Percentiles rank a stretch among this genome's conserved stretches.
Evolutionary conservation across 2,888 invertebrate species (phyloP).

Genomic region (Parthenolecanium corni): DNA sequence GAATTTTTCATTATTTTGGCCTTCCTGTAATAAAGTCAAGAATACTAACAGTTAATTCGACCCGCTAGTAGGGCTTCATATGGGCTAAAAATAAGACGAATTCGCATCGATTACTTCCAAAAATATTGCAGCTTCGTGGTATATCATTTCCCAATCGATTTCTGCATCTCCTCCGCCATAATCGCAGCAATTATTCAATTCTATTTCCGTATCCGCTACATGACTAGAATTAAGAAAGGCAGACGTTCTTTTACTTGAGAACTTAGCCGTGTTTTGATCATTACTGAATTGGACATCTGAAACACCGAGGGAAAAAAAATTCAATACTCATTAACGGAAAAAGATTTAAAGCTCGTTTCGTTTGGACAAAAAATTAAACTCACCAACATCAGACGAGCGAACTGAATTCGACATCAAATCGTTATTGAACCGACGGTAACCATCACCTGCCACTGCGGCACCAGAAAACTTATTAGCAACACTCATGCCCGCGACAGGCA

Average conservation of each 20-base stretch:
- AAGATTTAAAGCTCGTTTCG: neutral
- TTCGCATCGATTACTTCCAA: slow-evolving; percentile 49
- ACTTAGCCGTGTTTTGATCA: slow-evolving; percentile 6
- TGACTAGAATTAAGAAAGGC: slow-evolving; percentile 19
- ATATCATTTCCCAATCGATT: slow-evolving; percentile 67
- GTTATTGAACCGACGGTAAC: slow-evolving; percentile 24
- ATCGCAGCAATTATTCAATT: slow-evolving; percentile 2
- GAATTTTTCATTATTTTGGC: slow-evolving; percentile 81
- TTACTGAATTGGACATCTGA: slow-evolving; percentile 11
- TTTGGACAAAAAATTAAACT: neutral
- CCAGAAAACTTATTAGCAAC: slow-evolving; percentile 16
- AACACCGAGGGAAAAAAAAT: neutral
- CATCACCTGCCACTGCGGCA: slow-evolving; percentile 8
- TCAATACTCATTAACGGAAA: neutral
- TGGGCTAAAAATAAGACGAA: neutral
- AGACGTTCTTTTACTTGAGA: slow-evolving; percentile 8
- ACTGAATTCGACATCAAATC: slow-evolving; percentile 18
- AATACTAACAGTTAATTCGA: neutral
- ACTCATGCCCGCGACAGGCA: slow-evolving; percentile 12
- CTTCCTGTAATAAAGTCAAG: slow-evolving; percentile 66
- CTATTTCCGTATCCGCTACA: slow-evolving; percentile 25
- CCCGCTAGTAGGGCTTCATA: neutral
- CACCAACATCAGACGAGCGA: slow-evolving; percentile 22
- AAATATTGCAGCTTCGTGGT: slow-evolving; percentile 79
- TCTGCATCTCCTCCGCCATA: slow-evolving; percentile 7